Conservation (phyloP, 1,140 invertebrate genomes). For the Formica exsecta region DNA sequence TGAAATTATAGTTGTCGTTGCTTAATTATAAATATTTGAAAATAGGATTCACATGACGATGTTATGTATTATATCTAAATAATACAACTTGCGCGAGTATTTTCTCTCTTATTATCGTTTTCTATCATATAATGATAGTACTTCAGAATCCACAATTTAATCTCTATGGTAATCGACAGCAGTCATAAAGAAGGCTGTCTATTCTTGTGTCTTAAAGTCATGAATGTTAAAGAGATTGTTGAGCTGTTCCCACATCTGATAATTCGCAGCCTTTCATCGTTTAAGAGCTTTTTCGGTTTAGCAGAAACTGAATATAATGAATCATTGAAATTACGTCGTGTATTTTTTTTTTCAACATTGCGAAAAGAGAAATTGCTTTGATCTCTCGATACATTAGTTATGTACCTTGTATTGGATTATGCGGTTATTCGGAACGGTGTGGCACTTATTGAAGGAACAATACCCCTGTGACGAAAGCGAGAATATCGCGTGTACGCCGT, state of each 20-base stretch:
- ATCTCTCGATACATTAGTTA: conserved; percentile 22
- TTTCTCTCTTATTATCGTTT: conserved; percentile 7
- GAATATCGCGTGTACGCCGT: conserved; percentile 47
- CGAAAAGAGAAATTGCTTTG: conserved; percentile 27
- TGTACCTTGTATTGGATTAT: conserved; percentile 29
- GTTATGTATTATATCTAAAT: background rate
- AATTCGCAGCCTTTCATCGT: background rate
- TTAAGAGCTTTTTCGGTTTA: background rate
- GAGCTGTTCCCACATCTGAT: background rate
- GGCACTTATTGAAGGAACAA: conserved; percentile 43
- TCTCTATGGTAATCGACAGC: background rate
- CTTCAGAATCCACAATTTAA: background rate
- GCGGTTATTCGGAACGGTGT: conserved; percentile 21
- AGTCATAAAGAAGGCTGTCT: background rate
- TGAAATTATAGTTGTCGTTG: background rate
- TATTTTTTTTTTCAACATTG: conserved; percentile 6
- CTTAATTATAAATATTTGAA: no score
- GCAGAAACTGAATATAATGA: background rate
- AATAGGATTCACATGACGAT: background rate
- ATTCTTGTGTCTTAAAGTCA: conserved; percentile 9
- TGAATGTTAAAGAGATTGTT: background rate
- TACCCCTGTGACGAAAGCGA: conserved; percentile 56
- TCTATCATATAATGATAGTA: background rate
- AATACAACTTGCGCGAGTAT: background rate
- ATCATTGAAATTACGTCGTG: background rate